Base-by-base conservation (phyloP, 2,113 vertebrate genomes). In the Apteryx owenii region DNA sequence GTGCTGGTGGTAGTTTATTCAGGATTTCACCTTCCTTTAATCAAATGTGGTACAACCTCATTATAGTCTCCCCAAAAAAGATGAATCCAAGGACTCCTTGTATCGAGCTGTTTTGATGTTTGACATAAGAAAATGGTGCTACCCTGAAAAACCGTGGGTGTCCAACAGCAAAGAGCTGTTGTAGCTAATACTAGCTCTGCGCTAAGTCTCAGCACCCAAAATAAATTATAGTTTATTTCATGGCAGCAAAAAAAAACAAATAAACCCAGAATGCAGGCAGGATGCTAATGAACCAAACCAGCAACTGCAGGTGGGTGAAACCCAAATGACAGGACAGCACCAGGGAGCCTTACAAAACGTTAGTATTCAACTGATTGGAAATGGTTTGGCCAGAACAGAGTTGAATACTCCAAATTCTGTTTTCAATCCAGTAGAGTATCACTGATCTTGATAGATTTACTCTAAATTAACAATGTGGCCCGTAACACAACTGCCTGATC, bases 401-500 rank as follows among this genome's bases (percentile, higher is more conserved):
- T 9, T 64, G 23, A 65, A 4, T 72, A 13, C 25, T 60, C 19
- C 29, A 76, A 48, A 86, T 79, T 46, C 60, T 84, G 33, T n/a
- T 94, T 93, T 84, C n/a, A 75, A 0, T 56, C 61, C 56, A 31
- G 10, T 40, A 84, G 76, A 75, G 17, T 90, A 78, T 68, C 26
- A 29, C 29, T 51, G 40, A 40, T 65, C n/a, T 72, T 71, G n/a
- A 40, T 36, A 33, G 25, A 48, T 60, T 82, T 83, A 61, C n/a
- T 82, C 21, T n/a, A 77, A 36, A 85, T 8, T 12, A 90, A 18
- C 31, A 69, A 10, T 48, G 23, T 25, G 64, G 21, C n/a, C 14
- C 79, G 20, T 12, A 40, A 13, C 1, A 2, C 17, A 76, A 16
- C 18, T 88, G 28, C 40, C 18, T 0, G 0, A 31, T 28, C 15